Base-by-base conservation (phyloP, 2,888 invertebrate species). In the Drosophila hamatofila region DNA sequence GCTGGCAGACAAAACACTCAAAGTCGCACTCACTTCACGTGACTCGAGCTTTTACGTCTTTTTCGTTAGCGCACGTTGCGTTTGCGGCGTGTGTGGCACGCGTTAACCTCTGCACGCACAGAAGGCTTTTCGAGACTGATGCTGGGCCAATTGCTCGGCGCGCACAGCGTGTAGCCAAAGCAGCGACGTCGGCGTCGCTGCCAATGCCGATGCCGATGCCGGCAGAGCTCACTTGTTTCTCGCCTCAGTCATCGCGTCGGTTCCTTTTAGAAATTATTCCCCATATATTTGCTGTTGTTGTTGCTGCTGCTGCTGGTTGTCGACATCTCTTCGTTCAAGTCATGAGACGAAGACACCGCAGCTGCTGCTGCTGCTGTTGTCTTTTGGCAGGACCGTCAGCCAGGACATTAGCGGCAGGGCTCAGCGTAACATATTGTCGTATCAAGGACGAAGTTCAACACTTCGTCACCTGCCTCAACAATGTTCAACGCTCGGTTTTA, bases 391-490 rank as follows among this genome's bases (percentile, higher is more conserved):
- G 56, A 48, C 66, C 54, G 48, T 52, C 63, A 61, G 62, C 58
- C 49, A 58, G 60, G 48, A 59, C 58, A 63, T 63, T 57, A 59
- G 69, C 79, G 61, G 61, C 61, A 46, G 48, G 52, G 65, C 72
- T 63, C 69, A 72, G 69, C 67, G 67, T 78, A 83, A 82, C 89
- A 88, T 88, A 88, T 90, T 88, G 87, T 89, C 88, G 88, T 74
- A 83, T 90, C 90, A 88, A 88, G 89, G 90, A 82, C 89, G 88
- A 90, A 86, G 89, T 79, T 73, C 76, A 88, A 75, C 76, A 83
- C 90, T 89, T 85, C 83, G 81, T 74, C 79, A 73, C 72, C 77
- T 80, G 72, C 69, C 65, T 76, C 77, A 74, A 74, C 62, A 67
- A 48, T 54, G 46, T 59, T 54, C 60, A 23, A 61, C 65, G 59